A percentile compares a stretch with the other conserved stretches of the same genome.
phyloP scores from a whole-genome alignment of 37 sponge, comb jelly and placozoan genomes.

The Beroe ovata region DNA sequence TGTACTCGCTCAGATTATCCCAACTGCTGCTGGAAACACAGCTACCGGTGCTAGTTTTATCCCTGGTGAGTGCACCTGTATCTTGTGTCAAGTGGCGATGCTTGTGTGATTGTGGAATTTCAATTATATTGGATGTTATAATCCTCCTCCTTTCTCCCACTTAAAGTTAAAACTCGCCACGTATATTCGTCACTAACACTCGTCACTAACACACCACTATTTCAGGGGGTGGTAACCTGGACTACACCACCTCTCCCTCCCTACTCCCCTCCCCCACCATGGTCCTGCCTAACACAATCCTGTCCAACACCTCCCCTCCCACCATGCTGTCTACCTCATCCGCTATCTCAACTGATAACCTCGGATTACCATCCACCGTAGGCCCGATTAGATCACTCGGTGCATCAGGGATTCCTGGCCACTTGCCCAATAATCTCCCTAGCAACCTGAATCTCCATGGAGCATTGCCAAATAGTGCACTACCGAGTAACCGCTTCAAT shows the following conservation, averaged over 20 bases:
- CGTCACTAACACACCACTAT: too few species aligned
- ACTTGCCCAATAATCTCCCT: background rate
- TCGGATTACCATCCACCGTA: background rate
- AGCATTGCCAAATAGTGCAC: background rate
- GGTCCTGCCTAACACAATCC: background rate
- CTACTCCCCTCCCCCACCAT: background rate
- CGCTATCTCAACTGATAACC: background rate
- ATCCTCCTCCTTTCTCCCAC: too few species aligned
- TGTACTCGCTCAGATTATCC: background rate
- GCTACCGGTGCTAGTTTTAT: too few species aligned
- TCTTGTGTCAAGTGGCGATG: too few species aligned
- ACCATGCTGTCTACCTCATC: background rate
- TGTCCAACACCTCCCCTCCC: background rate
- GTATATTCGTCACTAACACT: too few species aligned
- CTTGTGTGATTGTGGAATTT: too few species aligned
- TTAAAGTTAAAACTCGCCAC: too few species aligned
- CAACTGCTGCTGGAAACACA: too few species aligned
- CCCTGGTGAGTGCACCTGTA: too few species aligned
- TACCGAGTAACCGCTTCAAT: conserved; percentile 11
- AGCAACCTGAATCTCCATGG: background rate
- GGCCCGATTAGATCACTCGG: conserved; percentile 18
- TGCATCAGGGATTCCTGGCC: background rate
- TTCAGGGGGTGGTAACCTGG: too few species aligned
- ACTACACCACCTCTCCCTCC: too few species aligned
- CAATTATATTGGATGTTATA: too few species aligned